A percentile compares a stretch with the other conserved stretches of the same genome.
Conservation (phyloP, 2,888 invertebrate genomes). For the Endotricha flammealis region DNA sequence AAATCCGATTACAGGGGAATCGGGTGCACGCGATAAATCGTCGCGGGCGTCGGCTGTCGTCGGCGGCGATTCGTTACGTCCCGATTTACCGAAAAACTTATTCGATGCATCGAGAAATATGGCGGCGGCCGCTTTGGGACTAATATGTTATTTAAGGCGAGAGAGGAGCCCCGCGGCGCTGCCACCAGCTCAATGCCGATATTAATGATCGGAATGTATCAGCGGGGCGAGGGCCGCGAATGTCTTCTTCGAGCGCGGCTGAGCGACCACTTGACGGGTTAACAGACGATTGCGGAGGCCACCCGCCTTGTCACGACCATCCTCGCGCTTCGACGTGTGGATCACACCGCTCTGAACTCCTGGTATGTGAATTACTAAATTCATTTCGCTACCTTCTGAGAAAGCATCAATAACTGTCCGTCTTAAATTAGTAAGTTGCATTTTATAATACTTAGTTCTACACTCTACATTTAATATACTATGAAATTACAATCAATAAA, state of each 20-base stretch:
- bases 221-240: slow-evolving; percentile 5
- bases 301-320: slow-evolving; percentile 8
- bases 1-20: slow-evolving; percentile 62
- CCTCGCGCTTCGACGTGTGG: neutral
- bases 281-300: slow-evolving; percentile 3
- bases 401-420: neutral
- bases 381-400: neutral
- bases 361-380: neutral
- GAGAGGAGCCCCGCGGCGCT: slow-evolving; percentile 61
- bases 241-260: slow-evolving; percentile 9
- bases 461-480: too few species aligned
- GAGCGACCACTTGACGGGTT: slow-evolving; percentile 10
- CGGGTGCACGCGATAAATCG: slow-evolving; percentile 69
- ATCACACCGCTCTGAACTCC: neutral
- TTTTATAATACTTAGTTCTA: too few species aligned
- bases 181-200: slow-evolving; percentile 63
- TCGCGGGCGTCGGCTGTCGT: slow-evolving; percentile 51
- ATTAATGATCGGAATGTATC: slow-evolving; percentile 45
- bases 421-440: too few species aligned
- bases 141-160: slow-evolving; percentile 68
- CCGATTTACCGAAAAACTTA: slow-evolving; percentile 60
- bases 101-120: slow-evolving; percentile 57
- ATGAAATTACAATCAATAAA: too few species aligned
- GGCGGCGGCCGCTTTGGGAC: slow-evolving; percentile 65
- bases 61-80: slow-evolving; percentile 65